These are phyloP conservation scores for Lates calcarifer DNA, from an alignment of 2,113 vertebrate species.

Conservation along the genomic window DNA sequence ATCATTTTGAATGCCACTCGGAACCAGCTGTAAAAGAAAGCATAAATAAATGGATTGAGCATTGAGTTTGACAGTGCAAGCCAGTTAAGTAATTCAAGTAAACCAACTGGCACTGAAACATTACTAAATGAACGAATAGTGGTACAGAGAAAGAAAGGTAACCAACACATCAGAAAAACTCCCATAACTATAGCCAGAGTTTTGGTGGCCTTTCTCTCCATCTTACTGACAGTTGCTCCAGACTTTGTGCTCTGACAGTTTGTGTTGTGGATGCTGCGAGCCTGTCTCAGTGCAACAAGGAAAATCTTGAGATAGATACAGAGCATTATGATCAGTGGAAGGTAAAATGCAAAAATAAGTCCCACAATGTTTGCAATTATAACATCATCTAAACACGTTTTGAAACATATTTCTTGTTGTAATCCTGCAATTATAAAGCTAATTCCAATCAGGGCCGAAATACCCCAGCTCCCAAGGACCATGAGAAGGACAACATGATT, in stretches of 20 bases:
- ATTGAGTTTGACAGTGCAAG: slow-evolving; percentile 4
- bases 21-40: slow-evolving; percentile 21
- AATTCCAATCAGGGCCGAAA: too few species aligned
- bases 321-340: too few species aligned
- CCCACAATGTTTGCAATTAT: background rate
- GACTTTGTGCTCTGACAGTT: too few species aligned
- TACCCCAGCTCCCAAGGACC: too few species aligned
- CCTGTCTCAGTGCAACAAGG: too few species aligned
- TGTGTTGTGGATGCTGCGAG: too few species aligned
- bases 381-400: background rate
- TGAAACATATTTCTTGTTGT: background rate
- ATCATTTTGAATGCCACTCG: background rate
- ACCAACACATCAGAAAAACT: background rate
- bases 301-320: too few species aligned
- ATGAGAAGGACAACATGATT: too few species aligned
- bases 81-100: background rate
- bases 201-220: slow-evolving; percentile 38
- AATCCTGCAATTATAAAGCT: too few species aligned
- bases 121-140: background rate
- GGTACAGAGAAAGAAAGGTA: background rate
- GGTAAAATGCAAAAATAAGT: too few species aligned
- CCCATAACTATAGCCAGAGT: slow-evolving; percentile 12
- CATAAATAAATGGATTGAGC: slow-evolving; percentile 12
- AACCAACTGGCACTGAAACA: too few species aligned
- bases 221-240: slow-evolving; percentile 4